A percentile compares a stretch with the other conserved stretches of the same genome.
These are phyloP conservation scores for Echiichthys vipera DNA, from an alignment of 2,797 vertebrate genomes.

Conservation along the genomic window DNA sequence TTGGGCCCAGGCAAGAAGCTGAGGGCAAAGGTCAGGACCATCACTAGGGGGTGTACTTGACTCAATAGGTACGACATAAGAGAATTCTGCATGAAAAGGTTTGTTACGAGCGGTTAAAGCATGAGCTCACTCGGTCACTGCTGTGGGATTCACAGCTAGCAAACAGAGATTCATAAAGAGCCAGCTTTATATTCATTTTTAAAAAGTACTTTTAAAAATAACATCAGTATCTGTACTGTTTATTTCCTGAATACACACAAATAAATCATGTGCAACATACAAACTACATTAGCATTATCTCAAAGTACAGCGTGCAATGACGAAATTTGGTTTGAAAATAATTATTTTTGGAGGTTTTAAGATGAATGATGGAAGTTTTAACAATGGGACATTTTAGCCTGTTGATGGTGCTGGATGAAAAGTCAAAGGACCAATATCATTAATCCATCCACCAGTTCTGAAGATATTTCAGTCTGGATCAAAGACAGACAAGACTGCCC, in stretches of 20 bases:
- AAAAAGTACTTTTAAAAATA: too few species aligned
- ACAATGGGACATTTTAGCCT: not conserved
- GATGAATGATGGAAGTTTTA: not conserved
- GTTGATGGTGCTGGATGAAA: not conserved
- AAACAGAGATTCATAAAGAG: not conserved
- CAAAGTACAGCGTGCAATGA: not conserved
- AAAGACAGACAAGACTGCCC: not conserved
- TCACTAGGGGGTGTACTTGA: not conserved
- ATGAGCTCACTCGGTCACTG: slow-evolving; percentile 28
- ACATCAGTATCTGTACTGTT: not conserved
- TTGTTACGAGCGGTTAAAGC: too few species aligned
- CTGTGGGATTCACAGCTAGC: not conserved
- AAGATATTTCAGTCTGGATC: not conserved
- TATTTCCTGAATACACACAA: not conserved
- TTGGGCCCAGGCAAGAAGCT: not conserved
- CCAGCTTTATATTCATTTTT: too few species aligned
- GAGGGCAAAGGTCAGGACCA: slow-evolving; percentile 18
- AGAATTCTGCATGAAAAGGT: not conserved
- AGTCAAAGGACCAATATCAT: not conserved
- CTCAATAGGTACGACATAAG: slow-evolving; percentile 3
- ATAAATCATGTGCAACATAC: not conserved
- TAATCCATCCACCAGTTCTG: not conserved
- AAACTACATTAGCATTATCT: not conserved
- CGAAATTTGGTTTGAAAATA: not conserved
- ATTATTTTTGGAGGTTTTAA: not conserved